Evolutionary conservation across 2,888 invertebrate genomes (phyloP), one percentile per base, ranked within the genome.

Genomic region (Latrodectus hesperus): DNA sequence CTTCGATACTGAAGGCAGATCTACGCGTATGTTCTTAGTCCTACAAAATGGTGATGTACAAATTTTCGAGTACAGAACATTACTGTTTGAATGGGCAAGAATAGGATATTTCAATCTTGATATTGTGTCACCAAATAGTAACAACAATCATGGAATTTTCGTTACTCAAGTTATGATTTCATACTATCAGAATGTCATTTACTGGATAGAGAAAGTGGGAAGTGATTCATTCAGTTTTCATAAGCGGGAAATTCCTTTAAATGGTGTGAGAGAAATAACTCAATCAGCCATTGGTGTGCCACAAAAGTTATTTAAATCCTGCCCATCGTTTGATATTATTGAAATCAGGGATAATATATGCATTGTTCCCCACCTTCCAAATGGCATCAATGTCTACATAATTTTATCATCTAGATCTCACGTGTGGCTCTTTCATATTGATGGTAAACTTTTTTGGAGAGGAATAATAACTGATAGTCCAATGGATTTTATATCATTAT

Each of bases 41-140:
- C 22, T 88, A 26, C 70, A 51, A 14, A 88, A 88, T 64, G 88
- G 88, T 16, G 88, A 88, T 76, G 88, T 88, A 2, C 88, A 88
- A 51, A 88, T 88, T 75, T 88, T 88, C 55, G 84, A 88, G 49
- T 88, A 88, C 51, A 68, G 88, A 26, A 82, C 71, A 17, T 53
- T 88, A 11, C 52, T 88, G 6, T 88, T 64, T 75, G 88, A 88
- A 76, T 88, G 88, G 88, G 88, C 88, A 1, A 79, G 88, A 67
- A 82, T 88, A 14, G 88, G 88, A 11, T 88, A 88, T 60, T 88
- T 88, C 17, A 88, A 88, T 67, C 71, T 88, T 3, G 84, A 88
- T 75, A 88, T 88, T 60, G 84, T 84, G n/a, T 88, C 88, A 4
- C 88, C 88, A 0, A 88, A 88, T 64, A 83, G 78, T 12, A 82